A percentile compares a stretch with the other conserved stretches of the same genome.
These are phyloP conservation scores for Chrysochloris asiatica DNA, from an alignment of 2,113 vertebrate species.

Conservation along the genomic window DNA sequence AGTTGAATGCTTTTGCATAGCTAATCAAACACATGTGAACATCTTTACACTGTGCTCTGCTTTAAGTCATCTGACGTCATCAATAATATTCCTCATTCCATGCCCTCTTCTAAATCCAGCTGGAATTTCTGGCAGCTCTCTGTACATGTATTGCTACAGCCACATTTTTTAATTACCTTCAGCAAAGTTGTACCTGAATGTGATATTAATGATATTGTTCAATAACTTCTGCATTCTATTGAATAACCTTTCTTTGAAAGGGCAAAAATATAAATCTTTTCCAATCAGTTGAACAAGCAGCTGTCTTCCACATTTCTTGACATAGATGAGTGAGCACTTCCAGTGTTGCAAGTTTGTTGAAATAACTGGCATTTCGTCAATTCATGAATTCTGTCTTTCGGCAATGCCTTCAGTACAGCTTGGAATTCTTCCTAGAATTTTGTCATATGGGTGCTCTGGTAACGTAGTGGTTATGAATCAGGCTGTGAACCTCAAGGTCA, in stretches of 20 bases:
- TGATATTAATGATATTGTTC: not conserved
- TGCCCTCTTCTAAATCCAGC: too few relatives aligned
- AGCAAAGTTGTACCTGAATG: not conserved
- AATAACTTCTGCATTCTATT: not conserved
- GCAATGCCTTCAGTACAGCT: not conserved
- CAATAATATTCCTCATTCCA: too few relatives aligned
- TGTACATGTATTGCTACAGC: not conserved
- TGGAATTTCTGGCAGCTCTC: too few relatives aligned
- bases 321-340: not conserved
- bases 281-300: not conserved
- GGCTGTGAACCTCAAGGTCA: too few relatives aligned
- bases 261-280: not conserved
- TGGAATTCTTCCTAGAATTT: not conserved
- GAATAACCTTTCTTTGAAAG: not conserved
- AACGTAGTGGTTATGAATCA: too few relatives aligned
- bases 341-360: not conserved
- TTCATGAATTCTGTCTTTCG: not conserved
- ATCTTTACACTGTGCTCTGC: too few relatives aligned
- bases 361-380: not conserved
- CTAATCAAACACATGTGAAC: too few relatives aligned
- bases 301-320: not conserved
- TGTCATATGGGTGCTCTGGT: too few relatives aligned
- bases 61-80: too few relatives aligned
- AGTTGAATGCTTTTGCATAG: too few relatives aligned
- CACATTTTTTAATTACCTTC: not conserved